Evolutionary conservation across 2,888 invertebrate genomes (phyloP), one percentile per base, ranked within the genome.

Genomic region (Atethmia centrago): DNA sequence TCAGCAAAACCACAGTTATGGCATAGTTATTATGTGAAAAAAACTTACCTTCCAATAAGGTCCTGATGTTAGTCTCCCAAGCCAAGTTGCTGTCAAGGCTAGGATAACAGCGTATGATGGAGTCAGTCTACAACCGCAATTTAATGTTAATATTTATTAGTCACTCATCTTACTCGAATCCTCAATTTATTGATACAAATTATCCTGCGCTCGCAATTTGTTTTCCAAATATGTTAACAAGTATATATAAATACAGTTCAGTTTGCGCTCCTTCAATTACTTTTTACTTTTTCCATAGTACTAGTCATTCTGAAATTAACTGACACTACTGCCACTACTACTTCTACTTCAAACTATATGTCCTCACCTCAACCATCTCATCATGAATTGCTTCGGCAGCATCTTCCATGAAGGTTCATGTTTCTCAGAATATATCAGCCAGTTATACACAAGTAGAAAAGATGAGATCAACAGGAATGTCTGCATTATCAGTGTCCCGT

Each of bases 31-130:
- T n/a, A n/a, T n/a, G 36, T 36, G 14, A 53, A n/a, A n/a, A n/a
- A 25, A 12, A 25, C 77, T 71, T 77, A 89, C 89, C 75, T 87
- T 65, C 95, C 96, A 96, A 25, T 92, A 82, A 1, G 96, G 96
- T 2, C 96, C 96, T 61, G 86, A 77, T n/a, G 91, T 89, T 2
- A 93, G 49, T 3, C 90, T 90, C 12, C 90, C 89, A 16, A 94
- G 80, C 77, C 93, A 88, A 1, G 95, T 93, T 0, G 88, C 84
- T 10, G 80, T 86, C 47, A 90, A 53, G 3, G 86, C 89, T 1
- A 92, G 71, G 7, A 89, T 68, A 0, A 91, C 7, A 0, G 89
- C 88, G 61, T 90, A 91, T 0, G 86, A 59, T 19, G 91, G 90
- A 7, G 89, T 89, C 21, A 92, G 74, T 70, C 92, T 92, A 84